These are phyloP conservation scores for Drosophila kambysellisi DNA, from an alignment of 2,888 invertebrate genomes.

Conservation along the genomic window DNA sequence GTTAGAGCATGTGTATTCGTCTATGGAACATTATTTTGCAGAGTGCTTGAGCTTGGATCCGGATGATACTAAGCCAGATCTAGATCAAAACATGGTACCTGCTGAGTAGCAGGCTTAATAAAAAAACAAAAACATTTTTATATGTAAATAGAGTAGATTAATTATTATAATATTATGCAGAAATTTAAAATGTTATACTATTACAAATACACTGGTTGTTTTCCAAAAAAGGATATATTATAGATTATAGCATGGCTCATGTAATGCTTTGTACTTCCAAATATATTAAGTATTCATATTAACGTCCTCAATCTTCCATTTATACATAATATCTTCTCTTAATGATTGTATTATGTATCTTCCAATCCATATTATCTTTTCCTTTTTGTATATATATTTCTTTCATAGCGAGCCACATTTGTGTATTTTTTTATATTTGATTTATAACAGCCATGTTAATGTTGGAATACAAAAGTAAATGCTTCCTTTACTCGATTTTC, in stretches of 20 bases:
- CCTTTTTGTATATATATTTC: conserved; percentile 9
- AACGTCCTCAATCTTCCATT: conserved; percentile 32
- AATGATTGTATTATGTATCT: conserved; percentile 25
- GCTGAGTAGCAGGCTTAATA: conserved; percentile 73
- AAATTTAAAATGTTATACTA: conserved; percentile 48
- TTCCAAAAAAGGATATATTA: conserved; percentile 29
- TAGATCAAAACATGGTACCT: conserved; percentile 85
- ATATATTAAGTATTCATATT: conserved; percentile 36
- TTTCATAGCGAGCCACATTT: conserved; percentile 10
- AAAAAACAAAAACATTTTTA: conserved; percentile 14
- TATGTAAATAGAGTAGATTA: conserved; percentile 59
- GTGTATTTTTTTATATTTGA: conserved; percentile 3
- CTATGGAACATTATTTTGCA: conserved; percentile 96
- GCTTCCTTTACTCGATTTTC: conserved; percentile 28
- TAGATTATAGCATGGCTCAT: conserved; percentile 33
- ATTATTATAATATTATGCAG: conserved; percentile 45
- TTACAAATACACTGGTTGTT: conserved; percentile 38
- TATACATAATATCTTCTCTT: conserved; percentile 13
- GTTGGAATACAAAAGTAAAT: conserved; percentile 2
- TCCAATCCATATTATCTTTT: conserved; percentile 13
- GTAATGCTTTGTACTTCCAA: conserved; percentile 31
- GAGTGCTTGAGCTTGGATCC: conserved; percentile 95
- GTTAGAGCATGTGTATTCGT: conserved; percentile 95
- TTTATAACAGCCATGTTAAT: neutral
- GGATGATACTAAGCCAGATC: conserved; percentile 88